Evolutionary conservation across 2,888 invertebrate species (phyloP), one percentile per base, ranked within the genome.

Genomic region (Megaustenia siamemsis): DNA sequence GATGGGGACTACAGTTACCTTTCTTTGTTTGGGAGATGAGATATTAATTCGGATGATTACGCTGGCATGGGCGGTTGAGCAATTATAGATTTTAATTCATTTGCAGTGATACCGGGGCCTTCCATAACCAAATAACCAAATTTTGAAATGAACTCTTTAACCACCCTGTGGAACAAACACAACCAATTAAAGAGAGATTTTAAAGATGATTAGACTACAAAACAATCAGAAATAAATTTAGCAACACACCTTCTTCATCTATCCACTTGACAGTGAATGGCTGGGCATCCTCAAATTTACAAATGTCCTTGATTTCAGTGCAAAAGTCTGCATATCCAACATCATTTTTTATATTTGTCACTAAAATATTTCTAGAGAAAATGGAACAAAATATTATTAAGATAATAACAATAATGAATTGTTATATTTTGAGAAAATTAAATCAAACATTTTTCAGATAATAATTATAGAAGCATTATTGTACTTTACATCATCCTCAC

Each of bases 211-310:
- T 53, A 53, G 15, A 21, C 15, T 21, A 53, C 2, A 53, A 4
- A 15, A 12, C 24, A 15, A 21, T 53, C 53, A 12, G 5, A 28
- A 71, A 40, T 60, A 75, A 28, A 24, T 38, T 28, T n/a, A 40
- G 8, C 1, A 32, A 32, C 45, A 35, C 89, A 95, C 96, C 96
- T 95, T 99, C 99, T 94, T 99, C 99, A 94, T 99, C 99, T 88
- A 99, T 97, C 99, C 99, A 99, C 95, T 99, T 99, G 96, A 99
- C 97, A 0, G 99, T 99, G 93, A 99, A 99, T 1, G 96, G 96
- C 95, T 98, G 97, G 91, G 97, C 96, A 68, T 96, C 95, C 87
- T 96, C 95, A 95, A 99, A 99, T 83, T 97, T 96, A 94, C 98
- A 99, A 92, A 98, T 98, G 87, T 97, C 97, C 90, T 97, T 96